These are phyloP conservation scores for Trichosurus vulpecula DNA, from an alignment of 2,797 vertebrate genomes.

Conservation along the genomic window DNA sequence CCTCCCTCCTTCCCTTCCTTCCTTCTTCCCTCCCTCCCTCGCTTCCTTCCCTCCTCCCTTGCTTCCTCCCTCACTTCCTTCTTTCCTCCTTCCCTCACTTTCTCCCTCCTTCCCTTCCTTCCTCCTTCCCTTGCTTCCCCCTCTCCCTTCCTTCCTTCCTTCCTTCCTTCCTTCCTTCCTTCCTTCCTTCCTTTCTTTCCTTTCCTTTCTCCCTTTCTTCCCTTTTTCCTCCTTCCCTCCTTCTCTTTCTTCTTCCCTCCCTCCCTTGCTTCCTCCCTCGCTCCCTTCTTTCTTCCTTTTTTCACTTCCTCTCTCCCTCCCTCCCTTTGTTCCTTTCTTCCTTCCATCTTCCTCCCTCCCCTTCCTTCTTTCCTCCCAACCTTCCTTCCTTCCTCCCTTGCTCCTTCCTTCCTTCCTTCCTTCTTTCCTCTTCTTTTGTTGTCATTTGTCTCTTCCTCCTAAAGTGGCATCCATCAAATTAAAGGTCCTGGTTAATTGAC, in stretches of 20 bases:
- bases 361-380: neutral
- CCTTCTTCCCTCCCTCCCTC: too few relatives aligned
- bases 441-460: conserved; percentile 1
- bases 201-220: neutral
- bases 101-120: neutral
- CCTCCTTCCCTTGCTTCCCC: neutral
- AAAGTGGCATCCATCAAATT: neutral
- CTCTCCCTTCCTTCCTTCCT: neutral
- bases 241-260: rapidly evolving
- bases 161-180: neutral
- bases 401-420: neutral
- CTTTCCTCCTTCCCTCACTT: too few relatives aligned
- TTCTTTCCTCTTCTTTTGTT: neutral
- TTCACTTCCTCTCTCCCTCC: neutral
- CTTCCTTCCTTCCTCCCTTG: neutral
- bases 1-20: too few relatives aligned
- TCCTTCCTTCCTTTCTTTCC: rapidly evolving
- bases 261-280: rapidly evolving
- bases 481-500: conserved; percentile 52
- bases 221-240: neutral
- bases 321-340: rapidly evolving
- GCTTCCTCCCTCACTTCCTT: neutral
- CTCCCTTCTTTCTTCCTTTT: neutral
- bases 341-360: neutral
- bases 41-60: neutral